Evolutionary conservation across 2,113 vertebrate species (phyloP).

Genomic region (Pelobates fuscus): DNA sequence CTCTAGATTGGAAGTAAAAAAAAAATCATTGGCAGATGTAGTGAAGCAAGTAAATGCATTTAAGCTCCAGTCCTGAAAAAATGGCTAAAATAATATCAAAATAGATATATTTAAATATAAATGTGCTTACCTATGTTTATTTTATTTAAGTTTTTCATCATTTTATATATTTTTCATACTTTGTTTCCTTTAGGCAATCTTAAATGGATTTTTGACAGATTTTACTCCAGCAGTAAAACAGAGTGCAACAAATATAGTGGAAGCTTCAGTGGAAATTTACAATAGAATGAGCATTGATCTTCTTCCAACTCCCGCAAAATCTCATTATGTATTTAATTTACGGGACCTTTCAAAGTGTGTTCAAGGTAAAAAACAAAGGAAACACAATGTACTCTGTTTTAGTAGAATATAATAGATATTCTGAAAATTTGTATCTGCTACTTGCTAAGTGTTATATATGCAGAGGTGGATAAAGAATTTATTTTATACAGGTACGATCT

Average conservation of each 20-base stretch:
- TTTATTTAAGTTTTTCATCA: no score
- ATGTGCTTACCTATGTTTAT: no score
- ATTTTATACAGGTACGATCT: no score
- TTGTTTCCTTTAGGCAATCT: slow-evolving; percentile 69
- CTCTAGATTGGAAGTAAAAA: no score
- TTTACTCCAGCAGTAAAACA: slow-evolving; percentile 74
- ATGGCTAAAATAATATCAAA: no score
- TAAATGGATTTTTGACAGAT: slow-evolving; percentile 77
- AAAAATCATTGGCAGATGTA: no score
- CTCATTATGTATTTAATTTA: slow-evolving; percentile 87
- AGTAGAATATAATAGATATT: neutral
- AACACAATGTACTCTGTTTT: neutral
- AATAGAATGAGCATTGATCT: slow-evolving; percentile 82
- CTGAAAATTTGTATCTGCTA: neutral
- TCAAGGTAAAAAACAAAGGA: slow-evolving; percentile 71
- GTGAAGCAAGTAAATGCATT: no score
- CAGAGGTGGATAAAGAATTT: no score
- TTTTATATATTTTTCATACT: no score
- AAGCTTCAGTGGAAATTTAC: slow-evolving; percentile 85
- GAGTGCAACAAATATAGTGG: slow-evolving; percentile 72
- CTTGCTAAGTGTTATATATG: no score
- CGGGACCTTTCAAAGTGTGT: slow-evolving; percentile 85
- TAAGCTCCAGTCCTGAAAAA: no score
- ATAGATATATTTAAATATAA: no score
- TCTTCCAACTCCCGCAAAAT: slow-evolving; percentile 86